Percentiles rank a stretch among this genome's conserved stretches.
Evolutionary conservation across 2,113 vertebrate species (phyloP).

Genomic region (Agapornis roseicollis): DNA sequence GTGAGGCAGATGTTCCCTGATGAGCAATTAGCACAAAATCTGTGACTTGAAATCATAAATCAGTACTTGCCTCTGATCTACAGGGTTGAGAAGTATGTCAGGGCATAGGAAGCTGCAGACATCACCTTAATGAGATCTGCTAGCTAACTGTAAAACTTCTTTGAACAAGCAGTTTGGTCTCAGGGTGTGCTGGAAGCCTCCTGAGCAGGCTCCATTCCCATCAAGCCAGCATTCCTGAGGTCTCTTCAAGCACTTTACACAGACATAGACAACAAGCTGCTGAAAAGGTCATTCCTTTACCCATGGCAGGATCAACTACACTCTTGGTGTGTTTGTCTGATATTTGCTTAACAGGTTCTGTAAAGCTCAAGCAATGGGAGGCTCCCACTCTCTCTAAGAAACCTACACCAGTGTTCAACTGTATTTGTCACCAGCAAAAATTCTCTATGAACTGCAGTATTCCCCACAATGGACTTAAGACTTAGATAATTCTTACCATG

Average conservation of each 20-base stretch:
- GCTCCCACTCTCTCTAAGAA: not conserved
- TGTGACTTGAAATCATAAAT: not conserved
- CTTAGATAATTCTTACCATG: not conserved
- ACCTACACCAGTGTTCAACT: not conserved
- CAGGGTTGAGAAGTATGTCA: not conserved
- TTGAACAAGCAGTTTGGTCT: not conserved
- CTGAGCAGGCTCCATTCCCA: not conserved
- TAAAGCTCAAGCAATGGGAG: not conserved
- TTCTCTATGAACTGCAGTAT: not conserved
- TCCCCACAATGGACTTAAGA: not conserved
- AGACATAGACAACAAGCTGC: not conserved
- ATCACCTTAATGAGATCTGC: conserved; percentile 22
- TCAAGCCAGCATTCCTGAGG: not conserved
- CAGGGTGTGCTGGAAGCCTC: not conserved
- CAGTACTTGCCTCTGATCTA: not conserved
- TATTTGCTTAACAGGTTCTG: not conserved
- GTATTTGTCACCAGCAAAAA: not conserved
- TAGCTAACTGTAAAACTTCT: not conserved
- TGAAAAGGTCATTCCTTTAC: not conserved
- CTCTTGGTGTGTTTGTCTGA: not conserved
- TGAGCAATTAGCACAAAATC: conserved; percentile 54
- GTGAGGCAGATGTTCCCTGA: conserved; percentile 37
- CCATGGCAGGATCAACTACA: not conserved
- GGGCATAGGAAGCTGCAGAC: not conserved
- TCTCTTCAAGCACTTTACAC: not conserved